Percentiles rank a stretch among this genome's conserved stretches.
Conservation (phyloP, 2,797 vertebrate species). For the Monodelphis domestica region DNA sequence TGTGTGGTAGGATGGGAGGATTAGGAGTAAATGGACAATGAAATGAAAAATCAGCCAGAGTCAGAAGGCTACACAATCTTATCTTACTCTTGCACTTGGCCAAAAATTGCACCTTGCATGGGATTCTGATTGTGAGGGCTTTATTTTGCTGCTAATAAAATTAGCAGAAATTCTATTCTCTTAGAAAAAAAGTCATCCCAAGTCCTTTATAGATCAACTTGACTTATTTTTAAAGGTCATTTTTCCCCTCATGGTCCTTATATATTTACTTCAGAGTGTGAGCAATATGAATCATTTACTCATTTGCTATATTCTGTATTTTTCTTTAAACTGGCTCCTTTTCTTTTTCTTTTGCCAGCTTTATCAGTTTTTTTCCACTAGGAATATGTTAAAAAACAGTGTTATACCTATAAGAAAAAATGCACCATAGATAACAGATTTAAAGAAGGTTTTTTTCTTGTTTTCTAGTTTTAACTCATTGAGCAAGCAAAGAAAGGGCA, state of each 20-base stretch:
- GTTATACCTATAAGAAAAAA: constrained; percentile 62
- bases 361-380: constrained; percentile 59
- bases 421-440: constrained; percentile 57
- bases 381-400: constrained; percentile 43
- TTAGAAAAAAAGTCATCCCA: constrained; percentile 39
- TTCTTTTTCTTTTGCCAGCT: constrained; percentile 21
- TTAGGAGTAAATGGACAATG: not conserved
- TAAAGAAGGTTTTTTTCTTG: constrained; percentile 34
- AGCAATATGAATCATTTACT: constrained; percentile 39
- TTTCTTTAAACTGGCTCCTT: not conserved
- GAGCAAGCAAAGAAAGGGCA: constrained; percentile 67
- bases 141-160: not conserved
- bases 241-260: constrained; percentile 9
- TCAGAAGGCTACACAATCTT: not conserved
- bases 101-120: not conserved
- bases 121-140: not conserved
- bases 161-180: not conserved
- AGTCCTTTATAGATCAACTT: constrained; percentile 43
- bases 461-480: constrained; percentile 52
- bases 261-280: constrained; percentile 38
- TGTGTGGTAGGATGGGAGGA: not conserved
- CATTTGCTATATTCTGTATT: constrained; percentile 38
- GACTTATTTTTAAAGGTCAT: constrained; percentile 31
- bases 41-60: not conserved
- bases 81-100: not conserved